phyloP scores from a whole-genome alignment of 2,888 invertebrate genomes.

The Brachypterus glaber region DNA sequence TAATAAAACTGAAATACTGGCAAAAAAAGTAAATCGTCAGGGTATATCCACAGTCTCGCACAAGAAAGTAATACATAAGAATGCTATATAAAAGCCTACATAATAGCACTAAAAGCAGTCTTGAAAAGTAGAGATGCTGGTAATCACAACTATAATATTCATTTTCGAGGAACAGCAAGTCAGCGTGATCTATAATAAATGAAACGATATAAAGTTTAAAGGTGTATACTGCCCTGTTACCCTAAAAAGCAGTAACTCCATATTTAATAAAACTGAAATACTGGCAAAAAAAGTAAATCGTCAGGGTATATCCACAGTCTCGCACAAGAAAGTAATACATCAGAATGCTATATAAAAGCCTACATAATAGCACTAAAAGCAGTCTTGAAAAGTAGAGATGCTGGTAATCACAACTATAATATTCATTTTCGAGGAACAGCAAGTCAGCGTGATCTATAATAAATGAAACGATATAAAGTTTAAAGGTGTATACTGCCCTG shows the following conservation, averaged over 20 bases:
- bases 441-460: conserved; percentile 26
- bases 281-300: too few species aligned
- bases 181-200: conserved; percentile 25
- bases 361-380: conserved; percentile 14
- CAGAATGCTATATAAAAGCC: conserved; percentile 15
- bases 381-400: conserved; percentile 14
- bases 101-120: conserved; percentile 14
- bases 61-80: conserved; percentile 15
- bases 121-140: conserved; percentile 14
- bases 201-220: conserved; percentile 20
- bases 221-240: too few species aligned
- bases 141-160: conserved; percentile 27
- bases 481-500: too few species aligned
- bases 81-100: conserved; percentile 15
- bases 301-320: too few species aligned
- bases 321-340: conserved; percentile 15
- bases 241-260: too few species aligned
- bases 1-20: too few species aligned
- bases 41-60: too few species aligned
- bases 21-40: too few species aligned
- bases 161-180: conserved; percentile 26
- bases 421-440: conserved; percentile 26
- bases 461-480: conserved; percentile 20
- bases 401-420: conserved; percentile 26
- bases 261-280: too few species aligned